These are phyloP conservation scores for Choristoneura rosaceana DNA, from an alignment of 2,888 invertebrate species.

Conservation along the genomic window DNA sequence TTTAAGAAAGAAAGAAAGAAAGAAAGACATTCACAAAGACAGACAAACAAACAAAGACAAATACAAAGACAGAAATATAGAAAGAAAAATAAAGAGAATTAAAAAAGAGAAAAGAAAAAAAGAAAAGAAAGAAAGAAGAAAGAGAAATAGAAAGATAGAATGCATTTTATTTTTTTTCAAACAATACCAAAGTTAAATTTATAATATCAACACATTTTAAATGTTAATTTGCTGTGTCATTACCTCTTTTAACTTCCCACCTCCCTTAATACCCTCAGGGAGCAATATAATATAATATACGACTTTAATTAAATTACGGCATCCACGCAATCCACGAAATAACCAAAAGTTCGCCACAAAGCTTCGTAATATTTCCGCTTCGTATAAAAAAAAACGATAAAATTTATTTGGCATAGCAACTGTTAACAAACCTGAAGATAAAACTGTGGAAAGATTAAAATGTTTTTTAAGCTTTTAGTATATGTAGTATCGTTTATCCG, in stretches of 20 bases:
- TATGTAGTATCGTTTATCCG: no score
- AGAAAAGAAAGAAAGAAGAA: no score
- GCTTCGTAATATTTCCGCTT: slow-evolving; percentile 15
- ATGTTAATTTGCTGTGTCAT: not conserved
- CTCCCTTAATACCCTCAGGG: not conserved
- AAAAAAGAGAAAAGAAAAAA: no score
- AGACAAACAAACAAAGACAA: no score
- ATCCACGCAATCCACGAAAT: slow-evolving; percentile 12
- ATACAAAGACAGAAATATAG: no score
- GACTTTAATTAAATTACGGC: slow-evolving; percentile 6
- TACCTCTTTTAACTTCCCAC: not conserved
- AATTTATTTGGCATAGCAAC: not conserved
- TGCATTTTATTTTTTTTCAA: no score
- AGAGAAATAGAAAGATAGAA: no score
- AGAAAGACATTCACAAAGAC: no score
- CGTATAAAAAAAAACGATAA: slow-evolving; percentile 20
- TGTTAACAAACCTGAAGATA: not conserved
- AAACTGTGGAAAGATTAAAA: not conserved
- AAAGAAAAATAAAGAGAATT: no score
- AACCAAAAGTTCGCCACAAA: slow-evolving; percentile 12
- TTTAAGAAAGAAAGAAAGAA: no score
- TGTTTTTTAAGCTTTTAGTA: no score
- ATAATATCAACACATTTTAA: not conserved
- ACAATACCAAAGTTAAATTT: not conserved
- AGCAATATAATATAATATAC: not conserved